Base-by-base conservation (phyloP, 2,113 vertebrate species). In the Cryptotis parvus region DNA sequence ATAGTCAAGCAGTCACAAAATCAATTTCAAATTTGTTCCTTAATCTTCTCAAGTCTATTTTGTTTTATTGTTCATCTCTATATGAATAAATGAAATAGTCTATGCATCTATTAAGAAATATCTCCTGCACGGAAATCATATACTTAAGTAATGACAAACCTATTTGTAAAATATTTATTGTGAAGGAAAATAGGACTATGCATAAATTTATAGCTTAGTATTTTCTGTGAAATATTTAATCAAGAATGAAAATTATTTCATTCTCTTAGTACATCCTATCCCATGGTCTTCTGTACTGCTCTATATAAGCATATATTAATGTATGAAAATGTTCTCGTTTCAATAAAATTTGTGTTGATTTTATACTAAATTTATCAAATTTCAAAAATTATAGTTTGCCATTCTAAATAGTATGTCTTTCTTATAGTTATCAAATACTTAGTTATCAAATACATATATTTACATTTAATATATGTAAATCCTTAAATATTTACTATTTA, bases 81-180 rank as follows among this genome's bases (percentile, higher is more conserved):
- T 16, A 22, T 29, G 22, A 41, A 52, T 82, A 92, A 93, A 74
- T 49, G 7, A 87, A 82, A 27, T 49, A 49, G 20, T 86, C 90
- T 92, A 29, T 88, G 31, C 63, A 29, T 20, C 12, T 74, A 61
- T 87, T 55, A 81, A 91, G 10, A 92, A 89, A 61, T 22, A 84
- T 58, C 45, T 39, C 11, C 9, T 86, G 49, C 31, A 68, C 76
- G 76, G 65, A 2, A 72, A 49, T 90, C 70, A 73, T 41, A 93
- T 16, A 68, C 39, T 49, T 89, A 76, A 52, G 43, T 68, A 45
- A 93, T 69, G 68, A 84, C 87, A 86, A 66, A 8, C 66, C 37
- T 88, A 2, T 58, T 84, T 63, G 9, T 58, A 73, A 86, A 94
- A 75, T 80, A 68, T 29, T 45, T 74, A 2, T 11, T 22, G 27